A percentile compares a stretch with the other conserved stretches of the same genome.
These are phyloP conservation scores for Montipora capitata DNA, from an alignment of 92 coral and sea anemone genomes.

Conservation along the genomic window DNA sequence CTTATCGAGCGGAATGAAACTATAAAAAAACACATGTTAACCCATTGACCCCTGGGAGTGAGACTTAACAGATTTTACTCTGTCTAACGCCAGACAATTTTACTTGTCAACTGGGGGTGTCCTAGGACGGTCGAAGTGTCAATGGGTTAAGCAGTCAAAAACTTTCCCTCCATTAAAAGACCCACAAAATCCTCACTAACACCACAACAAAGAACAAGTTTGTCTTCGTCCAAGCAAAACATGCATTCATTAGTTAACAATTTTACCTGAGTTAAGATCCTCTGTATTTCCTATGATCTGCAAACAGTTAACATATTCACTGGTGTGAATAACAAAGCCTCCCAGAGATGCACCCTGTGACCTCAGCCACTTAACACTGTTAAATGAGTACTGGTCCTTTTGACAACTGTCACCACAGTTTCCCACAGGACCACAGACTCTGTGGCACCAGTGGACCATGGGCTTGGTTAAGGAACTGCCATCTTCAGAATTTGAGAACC, in stretches of 20 bases:
- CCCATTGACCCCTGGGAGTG: too few relatives aligned
- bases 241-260: too few relatives aligned
- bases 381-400: slow-evolving; percentile 72
- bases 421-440: slow-evolving; percentile 93
- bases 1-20: too few relatives aligned
- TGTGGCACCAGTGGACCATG: slow-evolving; percentile 87
- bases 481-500: slow-evolving; percentile 78
- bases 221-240: not conserved
- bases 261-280: slow-evolving; percentile 9
- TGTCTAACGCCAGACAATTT: too few relatives aligned
- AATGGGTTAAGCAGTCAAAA: too few relatives aligned
- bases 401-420: slow-evolving; percentile 77
- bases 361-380: slow-evolving; percentile 78
- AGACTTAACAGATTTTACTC: too few relatives aligned
- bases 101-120: too few relatives aligned
- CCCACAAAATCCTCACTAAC: not conserved
- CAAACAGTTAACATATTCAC: slow-evolving; percentile 83
- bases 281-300: slow-evolving; percentile 72
- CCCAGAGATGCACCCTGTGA: slow-evolving; percentile 64
- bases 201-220: not conserved
- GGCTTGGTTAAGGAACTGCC: slow-evolving; percentile 41
- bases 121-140: too few relatives aligned
- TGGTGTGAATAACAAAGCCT: slow-evolving; percentile 88
- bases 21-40: too few relatives aligned
- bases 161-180: too few relatives aligned